Percentiles rank a stretch among this genome's conserved stretches.
Conservation (phyloP, 1,140 invertebrate genomes). For the Galendromus occidentalis region DNA sequence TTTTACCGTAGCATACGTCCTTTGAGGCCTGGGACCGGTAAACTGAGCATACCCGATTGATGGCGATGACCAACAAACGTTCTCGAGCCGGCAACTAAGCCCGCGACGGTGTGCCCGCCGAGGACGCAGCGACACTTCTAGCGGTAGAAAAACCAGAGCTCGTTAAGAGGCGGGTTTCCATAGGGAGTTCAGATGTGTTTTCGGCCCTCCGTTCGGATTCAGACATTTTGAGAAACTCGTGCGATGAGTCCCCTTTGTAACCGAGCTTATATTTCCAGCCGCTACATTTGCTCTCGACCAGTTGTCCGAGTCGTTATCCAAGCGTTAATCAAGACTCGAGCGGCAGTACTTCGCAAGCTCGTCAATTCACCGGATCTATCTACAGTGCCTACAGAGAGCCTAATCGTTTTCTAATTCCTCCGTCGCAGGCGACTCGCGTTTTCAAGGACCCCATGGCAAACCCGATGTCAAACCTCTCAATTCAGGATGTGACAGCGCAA, state of each 20-base stretch:
- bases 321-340: background rate
- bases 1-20: too few species aligned
- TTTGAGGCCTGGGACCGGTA: too few species aligned
- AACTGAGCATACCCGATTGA: too few species aligned
- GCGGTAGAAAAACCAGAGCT: too few species aligned
- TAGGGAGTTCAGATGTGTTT: too few species aligned
- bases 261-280: background rate
- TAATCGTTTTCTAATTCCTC: background rate
- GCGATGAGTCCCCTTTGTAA: background rate
- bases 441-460: background rate
- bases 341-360: slow-evolving; percentile 5
- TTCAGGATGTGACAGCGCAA: background rate
- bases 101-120: too few species aligned
- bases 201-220: too few species aligned
- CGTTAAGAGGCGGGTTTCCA: too few species aligned
- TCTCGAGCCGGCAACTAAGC: too few species aligned
- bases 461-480: background rate
- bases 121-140: too few species aligned
- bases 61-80: too few species aligned
- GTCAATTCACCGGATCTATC: slow-evolving; percentile 53
- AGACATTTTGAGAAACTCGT: too few species aligned
- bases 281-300: background rate
- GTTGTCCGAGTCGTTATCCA: background rate
- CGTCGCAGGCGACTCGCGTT: background rate
- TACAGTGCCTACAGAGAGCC: slow-evolving; percentile 49